Base-by-base conservation (phyloP, 2,113 vertebrate species). In the Sturnus vulgaris region DNA sequence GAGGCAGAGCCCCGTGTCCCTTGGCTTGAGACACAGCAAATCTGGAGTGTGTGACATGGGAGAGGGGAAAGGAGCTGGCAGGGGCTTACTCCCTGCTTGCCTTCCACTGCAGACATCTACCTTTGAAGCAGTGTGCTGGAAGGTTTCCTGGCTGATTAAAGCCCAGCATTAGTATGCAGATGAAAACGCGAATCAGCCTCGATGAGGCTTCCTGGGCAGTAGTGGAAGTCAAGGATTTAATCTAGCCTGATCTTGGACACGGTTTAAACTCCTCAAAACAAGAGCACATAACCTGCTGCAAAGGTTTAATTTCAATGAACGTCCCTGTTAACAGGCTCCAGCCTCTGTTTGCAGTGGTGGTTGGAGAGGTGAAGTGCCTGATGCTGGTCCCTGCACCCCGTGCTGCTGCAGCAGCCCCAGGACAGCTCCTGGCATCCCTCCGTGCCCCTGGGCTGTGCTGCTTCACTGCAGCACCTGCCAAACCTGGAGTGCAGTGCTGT, bases 21-120 rank as follows among this genome's bases (percentile, higher is more conserved):
- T 84, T 85, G 95, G n/a, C 84, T n/a, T 81, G 70, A 93, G 96
- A 50, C 77, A 55, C 33, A 11, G 80, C 86, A 96, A 84, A 96
- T 86, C 76, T 84, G 37, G 22, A n/a, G 47, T 10, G 15, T 35
- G 85, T 19, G 13, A 83, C 63, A 17, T 2, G 10, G 53, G 17
- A 65, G 23, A 52, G 56, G 27, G 30, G 12, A 35, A 10, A 15
- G 35, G 8, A 53, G 64, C 77, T 40, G 57, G 88, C 95, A 81
- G 93, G 84, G 91, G 59, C 86, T 93, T 76, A 1, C 17, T 71
- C 83, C 75, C 24, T 27, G 49, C 59, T 94, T 88, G 59, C 71
- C 22, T 86, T 77, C 91, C 82, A 37, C 5, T 31, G 60, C 95
- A 86, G 96, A 82, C 68, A 21, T 93, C 84, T 78, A 55, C 93